Conservation (phyloP, 2,888 invertebrate species). For the Thelaira solivaga region DNA sequence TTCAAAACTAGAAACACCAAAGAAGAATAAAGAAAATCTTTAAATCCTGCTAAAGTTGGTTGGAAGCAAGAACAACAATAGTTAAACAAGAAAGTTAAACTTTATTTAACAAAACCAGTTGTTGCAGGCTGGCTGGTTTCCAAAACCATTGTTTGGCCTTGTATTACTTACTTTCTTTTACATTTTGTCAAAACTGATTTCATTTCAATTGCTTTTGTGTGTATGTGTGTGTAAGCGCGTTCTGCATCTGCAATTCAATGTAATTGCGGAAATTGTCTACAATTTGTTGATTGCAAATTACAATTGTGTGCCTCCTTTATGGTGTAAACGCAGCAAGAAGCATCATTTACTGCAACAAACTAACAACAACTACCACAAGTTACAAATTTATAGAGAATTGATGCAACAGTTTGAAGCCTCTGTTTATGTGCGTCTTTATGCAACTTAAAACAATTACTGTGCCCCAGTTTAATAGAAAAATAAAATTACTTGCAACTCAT, state of each 20-base stretch:
- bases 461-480: neutral
- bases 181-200: slow-evolving; percentile 4
- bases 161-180: neutral
- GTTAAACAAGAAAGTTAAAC: neutral
- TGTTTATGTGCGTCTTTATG: neutral
- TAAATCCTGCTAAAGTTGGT: neutral
- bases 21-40: neutral
- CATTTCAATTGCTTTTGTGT: neutral
- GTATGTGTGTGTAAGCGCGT: neutral
- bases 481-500: neutral
- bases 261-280: slow-evolving; percentile 60
- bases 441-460: neutral
- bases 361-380: neutral
- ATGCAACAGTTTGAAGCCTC: slow-evolving; percentile 18
- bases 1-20: neutral
- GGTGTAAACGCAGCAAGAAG: slow-evolving; percentile 10
- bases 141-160: slow-evolving; percentile 22
- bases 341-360: neutral
- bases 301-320: slow-evolving; percentile 28
- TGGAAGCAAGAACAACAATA: neutral
- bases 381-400: neutral
- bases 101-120: slow-evolving; percentile 9
- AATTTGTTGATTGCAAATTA: slow-evolving; percentile 63
- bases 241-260: slow-evolving; percentile 27
- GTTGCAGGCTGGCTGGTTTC: slow-evolving; percentile 15